Percentiles rank a stretch among this genome's conserved stretches.
Conservation (phyloP, 2,888 invertebrate genomes). For the Euproctis similis region DNA sequence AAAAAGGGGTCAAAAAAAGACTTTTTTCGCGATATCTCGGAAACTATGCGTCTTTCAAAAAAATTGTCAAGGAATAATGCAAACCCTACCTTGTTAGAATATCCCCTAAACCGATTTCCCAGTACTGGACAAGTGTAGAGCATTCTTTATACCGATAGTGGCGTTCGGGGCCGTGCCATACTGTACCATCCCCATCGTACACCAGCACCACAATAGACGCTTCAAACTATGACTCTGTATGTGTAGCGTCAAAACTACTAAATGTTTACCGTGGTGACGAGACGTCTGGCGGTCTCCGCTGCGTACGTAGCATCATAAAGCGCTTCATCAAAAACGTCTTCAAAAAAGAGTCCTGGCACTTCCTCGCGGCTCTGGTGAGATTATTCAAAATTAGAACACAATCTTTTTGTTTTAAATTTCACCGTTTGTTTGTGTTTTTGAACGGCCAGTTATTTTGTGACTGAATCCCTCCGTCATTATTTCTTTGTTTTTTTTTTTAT, state of each 20-base stretch:
- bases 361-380: conserved; percentile 41
- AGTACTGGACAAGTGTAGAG: no score
- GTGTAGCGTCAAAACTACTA: conserved; percentile 66
- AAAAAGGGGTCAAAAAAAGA: no score
- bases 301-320: conserved; percentile 20
- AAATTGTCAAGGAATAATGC: no score
- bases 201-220: conserved; percentile 45
- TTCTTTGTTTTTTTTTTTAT: background rate
- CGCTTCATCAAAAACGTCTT: conserved; percentile 41
- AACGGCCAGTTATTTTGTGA: background rate
- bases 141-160: conserved; percentile 36
- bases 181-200: conserved; percentile 60
- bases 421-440: background rate
- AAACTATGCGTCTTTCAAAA: no score
- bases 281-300: conserved; percentile 34
- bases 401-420: no score
- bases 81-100: background rate
- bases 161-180: conserved; percentile 62
- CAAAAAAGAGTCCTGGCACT: conserved; percentile 24
- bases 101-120: no score
- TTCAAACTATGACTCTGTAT: conserved; percentile 63
- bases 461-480: background rate
- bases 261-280: conserved; percentile 47
- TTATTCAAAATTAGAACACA: background rate
- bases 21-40: no score